These are phyloP conservation scores for Lepisosteus oculatus DNA, from an alignment of 2,113 vertebrate genomes.

Conservation along the genomic window DNA sequence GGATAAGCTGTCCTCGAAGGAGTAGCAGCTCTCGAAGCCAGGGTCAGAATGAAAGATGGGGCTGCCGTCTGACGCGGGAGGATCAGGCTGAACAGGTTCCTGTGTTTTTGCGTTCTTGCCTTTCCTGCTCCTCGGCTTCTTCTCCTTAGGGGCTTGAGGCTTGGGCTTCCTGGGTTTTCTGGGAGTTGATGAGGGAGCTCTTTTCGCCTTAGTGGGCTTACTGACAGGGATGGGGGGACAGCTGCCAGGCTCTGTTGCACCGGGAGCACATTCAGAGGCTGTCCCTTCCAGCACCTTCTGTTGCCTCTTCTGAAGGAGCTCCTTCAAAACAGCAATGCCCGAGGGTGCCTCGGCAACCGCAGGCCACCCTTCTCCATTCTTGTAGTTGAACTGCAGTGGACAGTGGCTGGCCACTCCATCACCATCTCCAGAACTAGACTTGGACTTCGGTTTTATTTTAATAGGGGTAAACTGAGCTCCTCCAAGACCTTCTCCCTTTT, in stretches of 20 bases:
- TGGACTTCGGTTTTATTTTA: constrained; percentile 47
- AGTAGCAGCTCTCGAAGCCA: constrained; percentile 88
- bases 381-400: constrained; percentile 41
- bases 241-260: constrained; percentile 54
- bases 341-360: constrained; percentile 73
- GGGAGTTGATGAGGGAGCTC: constrained; percentile 54
- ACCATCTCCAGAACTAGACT: constrained; percentile 8
- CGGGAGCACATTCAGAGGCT: constrained; percentile 42
- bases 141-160: constrained; percentile 68
- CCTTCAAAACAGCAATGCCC: constrained; percentile 86
- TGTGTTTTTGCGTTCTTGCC: constrained; percentile 60
- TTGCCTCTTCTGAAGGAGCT: constrained; percentile 87
- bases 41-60: constrained; percentile 81
- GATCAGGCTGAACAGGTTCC: constrained; percentile 55
- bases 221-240: constrained; percentile 46
- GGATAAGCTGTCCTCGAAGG: constrained; percentile 91
- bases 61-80: constrained; percentile 69
- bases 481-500: constrained; percentile 66
- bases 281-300: constrained; percentile 66
- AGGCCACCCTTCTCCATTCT: constrained; percentile 56
- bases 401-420: constrained; percentile 18
- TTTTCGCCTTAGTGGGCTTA: constrained; percentile 67
- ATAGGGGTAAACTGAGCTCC: constrained; percentile 61
- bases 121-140: constrained; percentile 69
- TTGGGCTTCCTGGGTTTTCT: constrained; percentile 75